Conservation (phyloP, 2,113 vertebrate species). For the Lepisosteus oculatus region DNA sequence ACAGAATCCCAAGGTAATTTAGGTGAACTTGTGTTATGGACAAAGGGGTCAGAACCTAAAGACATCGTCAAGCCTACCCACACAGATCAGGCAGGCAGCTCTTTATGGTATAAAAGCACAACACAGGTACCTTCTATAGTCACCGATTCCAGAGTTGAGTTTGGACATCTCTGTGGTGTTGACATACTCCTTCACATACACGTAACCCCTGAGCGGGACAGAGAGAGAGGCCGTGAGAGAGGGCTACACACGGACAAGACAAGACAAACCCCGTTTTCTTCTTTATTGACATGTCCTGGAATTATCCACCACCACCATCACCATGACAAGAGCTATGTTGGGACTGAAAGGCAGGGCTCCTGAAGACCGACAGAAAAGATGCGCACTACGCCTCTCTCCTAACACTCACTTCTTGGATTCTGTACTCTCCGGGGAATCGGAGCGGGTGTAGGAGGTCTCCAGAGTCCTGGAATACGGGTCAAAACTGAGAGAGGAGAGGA, state of each 20-base stretch:
- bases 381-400: background rate
- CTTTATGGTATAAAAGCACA: too few species aligned
- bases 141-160: slow-evolving; percentile 41
- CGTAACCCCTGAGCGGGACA: slow-evolving; percentile 57
- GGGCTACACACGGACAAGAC: background rate
- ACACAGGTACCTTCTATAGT: slow-evolving; percentile 44
- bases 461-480: slow-evolving; percentile 27
- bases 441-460: slow-evolving; percentile 13
- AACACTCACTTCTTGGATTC: slow-evolving; percentile 60
- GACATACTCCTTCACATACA: slow-evolving; percentile 81
- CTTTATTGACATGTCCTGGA: background rate
- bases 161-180: slow-evolving; percentile 48
- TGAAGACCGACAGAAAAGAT: too few species aligned
- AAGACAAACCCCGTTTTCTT: background rate
- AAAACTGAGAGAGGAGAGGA: background rate
- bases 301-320: background rate
- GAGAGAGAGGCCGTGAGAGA: slow-evolving; percentile 2
- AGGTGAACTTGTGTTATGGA: too few species aligned
- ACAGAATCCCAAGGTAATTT: too few species aligned
- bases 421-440: slow-evolving; percentile 36
- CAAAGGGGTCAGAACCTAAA: too few species aligned
- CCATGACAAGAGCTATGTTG: background rate
- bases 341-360: too few species aligned
- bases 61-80: too few species aligned
- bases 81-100: too few species aligned